Base-by-base conservation (phyloP, 2,888 invertebrate species). In the Xanthia icteritia region DNA sequence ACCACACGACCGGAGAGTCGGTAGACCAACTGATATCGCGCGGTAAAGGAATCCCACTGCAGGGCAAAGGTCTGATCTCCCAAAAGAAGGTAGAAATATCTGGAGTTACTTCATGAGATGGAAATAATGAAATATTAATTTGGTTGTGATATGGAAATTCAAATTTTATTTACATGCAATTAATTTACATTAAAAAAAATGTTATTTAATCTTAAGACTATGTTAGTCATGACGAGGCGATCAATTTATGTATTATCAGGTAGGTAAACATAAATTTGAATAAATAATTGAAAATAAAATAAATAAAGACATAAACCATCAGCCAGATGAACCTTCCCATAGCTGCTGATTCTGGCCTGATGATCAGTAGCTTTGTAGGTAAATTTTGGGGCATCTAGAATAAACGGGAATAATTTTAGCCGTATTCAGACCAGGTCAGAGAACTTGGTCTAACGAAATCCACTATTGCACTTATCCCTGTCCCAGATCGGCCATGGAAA, bases 11-110 rank as follows among this genome's bases (percentile, higher is more conserved):
- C 42, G 66, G 3, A 13, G 36, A 58, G 0, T 20, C 61, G 36
- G 84, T 51, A 81, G 36, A 66, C 17, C 42, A n/a, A 83, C 27
- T 39, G 3, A 58, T 5, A 23, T 17, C 8, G 8, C 17, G 6
- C 27, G 23, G 27, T n/a, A 54, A 17, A 45, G 9, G 17, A 39
- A 9, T 6, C 6, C n/a, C 11, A 56, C 17, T 68, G n/a, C 23
- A 36, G 36, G 5, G 36, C 66, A 45, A 15, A 23, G 66, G 11
- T 23, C 15, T 31, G 5, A 51, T 67, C 23, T 51, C 31, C 51
- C 8, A 48, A 48, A 48, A 48, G 23, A 31, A 48, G 20, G 11
- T 20, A 5, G 6, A 20, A 2, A 20, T 13, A 20, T 66, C 27
- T 20, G 6, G 23, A 67, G 9, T 48, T 48, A 31, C 31, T 20